These are phyloP conservation scores for Parauchenoglanis ngamensis DNA, from an alignment of 2,797 vertebrate genomes.

Conservation along the genomic window DNA sequence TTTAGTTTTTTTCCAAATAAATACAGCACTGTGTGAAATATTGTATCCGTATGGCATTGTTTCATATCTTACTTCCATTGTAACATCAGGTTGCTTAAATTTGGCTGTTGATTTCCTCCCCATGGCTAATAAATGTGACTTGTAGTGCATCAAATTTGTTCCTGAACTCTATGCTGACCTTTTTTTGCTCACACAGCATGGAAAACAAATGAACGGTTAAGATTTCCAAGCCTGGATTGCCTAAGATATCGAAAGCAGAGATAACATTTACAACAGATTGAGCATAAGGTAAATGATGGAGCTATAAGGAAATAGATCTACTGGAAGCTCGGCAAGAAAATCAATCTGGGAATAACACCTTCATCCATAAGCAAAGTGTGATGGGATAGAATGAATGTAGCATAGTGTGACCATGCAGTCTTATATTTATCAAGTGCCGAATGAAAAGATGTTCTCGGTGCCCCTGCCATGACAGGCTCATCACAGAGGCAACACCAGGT, in stretches of 20 bases:
- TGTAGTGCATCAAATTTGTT: conserved; percentile 12
- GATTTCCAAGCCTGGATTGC: conserved; percentile 10
- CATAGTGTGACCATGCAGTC: conserved; percentile 78
- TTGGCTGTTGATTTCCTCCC: background rate
- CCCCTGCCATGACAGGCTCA: conserved; percentile 81
- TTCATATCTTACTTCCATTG: background rate
- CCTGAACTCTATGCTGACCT: background rate
- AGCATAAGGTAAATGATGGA: background rate
- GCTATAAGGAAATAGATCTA: conserved; percentile 26
- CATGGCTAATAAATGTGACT: background rate
- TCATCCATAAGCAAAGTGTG: conserved; percentile 87
- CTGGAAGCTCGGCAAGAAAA: conserved; percentile 78
- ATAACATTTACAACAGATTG: conserved; percentile 27
- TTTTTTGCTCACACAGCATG: background rate
- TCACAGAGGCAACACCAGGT: conserved; percentile 66
- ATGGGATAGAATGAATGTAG: conserved; percentile 79
- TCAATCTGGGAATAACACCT: conserved; percentile 84
- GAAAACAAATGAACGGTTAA: conserved; percentile 11
- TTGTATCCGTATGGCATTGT: background rate
- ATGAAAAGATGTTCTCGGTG: conserved; percentile 84
- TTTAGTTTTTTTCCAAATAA: background rate
- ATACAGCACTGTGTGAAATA: background rate
- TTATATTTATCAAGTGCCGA: conserved; percentile 88
- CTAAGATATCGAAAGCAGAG: background rate
- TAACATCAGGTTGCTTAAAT: background rate